Conservation (phyloP, 2,113 vertebrate genomes). For the Chascanopsetta lugubris region DNA sequence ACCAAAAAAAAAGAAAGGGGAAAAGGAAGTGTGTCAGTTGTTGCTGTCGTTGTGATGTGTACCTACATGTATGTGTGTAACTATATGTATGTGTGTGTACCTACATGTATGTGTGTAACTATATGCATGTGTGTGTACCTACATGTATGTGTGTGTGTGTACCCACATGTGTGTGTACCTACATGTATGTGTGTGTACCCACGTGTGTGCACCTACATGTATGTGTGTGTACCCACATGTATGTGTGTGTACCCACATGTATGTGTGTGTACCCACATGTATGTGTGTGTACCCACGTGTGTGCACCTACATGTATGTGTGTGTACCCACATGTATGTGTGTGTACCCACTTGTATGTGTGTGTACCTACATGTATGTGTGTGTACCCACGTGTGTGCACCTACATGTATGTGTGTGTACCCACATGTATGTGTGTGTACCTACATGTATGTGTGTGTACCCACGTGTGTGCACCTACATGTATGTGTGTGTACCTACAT, state of each 20-base stretch:
- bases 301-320: neutral
- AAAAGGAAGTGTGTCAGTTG: neutral
- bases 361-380: neutral
- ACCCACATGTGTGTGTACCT: neutral
- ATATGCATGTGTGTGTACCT: slow-evolving; percentile 48
- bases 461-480: no score
- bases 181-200: slow-evolving; percentile 52
- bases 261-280: slow-evolving; percentile 46
- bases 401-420: slow-evolving; percentile 48
- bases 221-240: no score
- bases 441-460: slow-evolving; percentile 49
- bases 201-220: neutral
- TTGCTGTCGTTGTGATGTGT: no score
- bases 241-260: neutral
- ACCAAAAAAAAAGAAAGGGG: no score
- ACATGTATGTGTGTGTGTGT: neutral
- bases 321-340: slow-evolving; percentile 46
- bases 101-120: neutral
- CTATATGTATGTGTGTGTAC: slow-evolving; percentile 48
- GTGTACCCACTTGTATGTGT: no score
- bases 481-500: slow-evolving; percentile 48
- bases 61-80: neutral
- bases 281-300: no score
- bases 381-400: no score
- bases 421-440: slow-evolving; percentile 46